A percentile compares a stretch with the other conserved stretches of the same genome.
These are phyloP conservation scores for Pachyramphus minor DNA, from an alignment of 2,113 vertebrate genomes.

Conservation along the genomic window DNA sequence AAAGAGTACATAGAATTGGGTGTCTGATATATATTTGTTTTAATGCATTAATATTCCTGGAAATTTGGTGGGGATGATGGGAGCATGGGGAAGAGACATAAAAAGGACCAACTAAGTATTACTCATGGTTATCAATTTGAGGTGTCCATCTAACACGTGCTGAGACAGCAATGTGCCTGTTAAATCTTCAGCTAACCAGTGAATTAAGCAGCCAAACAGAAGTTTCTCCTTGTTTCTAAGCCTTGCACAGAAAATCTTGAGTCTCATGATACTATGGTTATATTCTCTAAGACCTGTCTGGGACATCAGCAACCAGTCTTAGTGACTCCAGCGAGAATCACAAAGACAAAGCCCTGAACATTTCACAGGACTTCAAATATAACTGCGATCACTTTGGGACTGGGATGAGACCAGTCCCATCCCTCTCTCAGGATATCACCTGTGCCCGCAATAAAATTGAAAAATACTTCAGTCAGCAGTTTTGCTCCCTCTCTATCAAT, in stretches of 20 bases:
- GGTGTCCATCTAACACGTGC: background rate
- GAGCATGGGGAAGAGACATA: background rate
- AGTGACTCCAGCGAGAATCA: background rate
- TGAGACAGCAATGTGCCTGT: background rate
- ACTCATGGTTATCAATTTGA: background rate
- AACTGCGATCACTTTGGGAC: background rate
- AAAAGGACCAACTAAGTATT: background rate
- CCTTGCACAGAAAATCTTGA: background rate
- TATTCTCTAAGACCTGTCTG: background rate
- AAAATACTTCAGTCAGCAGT: background rate
- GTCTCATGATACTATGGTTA: fast-evolving
- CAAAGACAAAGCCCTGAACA: background rate
- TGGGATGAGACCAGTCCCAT: background rate
- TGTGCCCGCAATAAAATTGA: background rate
- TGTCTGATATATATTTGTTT: background rate
- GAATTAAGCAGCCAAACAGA: background rate
- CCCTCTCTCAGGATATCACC: background rate
- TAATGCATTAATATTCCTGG: background rate
- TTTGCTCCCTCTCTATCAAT: background rate
- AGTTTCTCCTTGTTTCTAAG: background rate
- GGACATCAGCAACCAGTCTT: background rate
- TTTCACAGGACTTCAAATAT: background rate
- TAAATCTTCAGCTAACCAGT: background rate
- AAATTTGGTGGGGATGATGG: background rate
- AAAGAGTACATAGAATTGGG: fast-evolving